A percentile compares a stretch with the other conserved stretches of the same genome.
Evolutionary conservation across 2,113 vertebrate genomes (phyloP).

Genomic region (Chiloscyllium plagiosum): DNA sequence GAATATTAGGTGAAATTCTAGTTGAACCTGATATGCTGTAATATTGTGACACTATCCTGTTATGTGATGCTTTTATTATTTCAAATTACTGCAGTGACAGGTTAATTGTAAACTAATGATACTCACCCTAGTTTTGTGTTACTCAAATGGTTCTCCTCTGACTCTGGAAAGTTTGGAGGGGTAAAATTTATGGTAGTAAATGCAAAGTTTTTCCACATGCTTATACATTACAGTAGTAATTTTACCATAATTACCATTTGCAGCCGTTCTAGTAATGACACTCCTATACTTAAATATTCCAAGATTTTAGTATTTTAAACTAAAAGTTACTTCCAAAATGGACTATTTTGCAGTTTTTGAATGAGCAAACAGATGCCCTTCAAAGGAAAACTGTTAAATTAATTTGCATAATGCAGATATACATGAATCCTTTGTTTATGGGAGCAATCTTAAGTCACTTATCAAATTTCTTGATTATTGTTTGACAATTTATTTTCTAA

Average conservation of each 20-base stretch:
- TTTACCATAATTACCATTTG: neutral
- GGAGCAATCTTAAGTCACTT: neutral
- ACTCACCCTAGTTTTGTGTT: neutral
- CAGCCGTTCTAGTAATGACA: neutral
- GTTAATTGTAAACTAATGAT: neutral
- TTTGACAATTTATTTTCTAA: neutral
- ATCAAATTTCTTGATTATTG: neutral
- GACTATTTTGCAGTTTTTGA: neutral
- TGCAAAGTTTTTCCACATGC: neutral
- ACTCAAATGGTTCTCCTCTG: neutral
- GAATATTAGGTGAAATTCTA: neutral
- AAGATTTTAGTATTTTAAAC: neutral
- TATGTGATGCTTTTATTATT: neutral
- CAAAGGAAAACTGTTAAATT: neutral
- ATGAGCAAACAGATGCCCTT: neutral
- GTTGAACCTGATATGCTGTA: neutral
- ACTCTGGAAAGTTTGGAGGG: neutral
- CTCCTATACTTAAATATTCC: neutral
- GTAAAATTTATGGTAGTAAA: neutral
- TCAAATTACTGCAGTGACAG: neutral
- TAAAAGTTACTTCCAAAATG: conserved; percentile 3
- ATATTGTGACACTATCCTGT: neutral
- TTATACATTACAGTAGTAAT: neutral
- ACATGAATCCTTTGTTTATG: neutral
- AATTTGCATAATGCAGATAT: neutral